Conservation (phyloP, 2,113 vertebrate genomes). For the Falcunculus frontatus region DNA sequence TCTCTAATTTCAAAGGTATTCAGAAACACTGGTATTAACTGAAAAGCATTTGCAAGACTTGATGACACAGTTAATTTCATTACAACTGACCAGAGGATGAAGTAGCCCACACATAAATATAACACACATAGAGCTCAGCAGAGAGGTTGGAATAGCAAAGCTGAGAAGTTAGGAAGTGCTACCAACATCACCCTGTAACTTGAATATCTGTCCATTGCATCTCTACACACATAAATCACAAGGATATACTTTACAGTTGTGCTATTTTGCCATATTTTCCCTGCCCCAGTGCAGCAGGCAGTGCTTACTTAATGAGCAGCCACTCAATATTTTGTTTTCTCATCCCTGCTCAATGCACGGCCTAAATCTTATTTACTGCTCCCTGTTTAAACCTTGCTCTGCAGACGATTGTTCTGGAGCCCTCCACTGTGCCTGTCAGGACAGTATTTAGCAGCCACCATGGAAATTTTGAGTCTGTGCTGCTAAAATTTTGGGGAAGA, state of each 20-base stretch:
- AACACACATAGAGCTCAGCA: neutral
- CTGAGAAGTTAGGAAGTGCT: neutral
- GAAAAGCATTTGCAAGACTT: neutral
- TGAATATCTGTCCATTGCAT: neutral
- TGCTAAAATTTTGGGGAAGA: neutral
- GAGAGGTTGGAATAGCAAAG: neutral
- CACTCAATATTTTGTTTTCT: neutral
- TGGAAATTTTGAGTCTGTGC: neutral
- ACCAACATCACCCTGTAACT: neutral
- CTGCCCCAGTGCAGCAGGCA: neutral
- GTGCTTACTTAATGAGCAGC: neutral
- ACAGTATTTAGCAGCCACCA: neutral
- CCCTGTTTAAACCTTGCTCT: neutral
- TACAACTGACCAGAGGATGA: neutral
- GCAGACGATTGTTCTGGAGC: neutral
- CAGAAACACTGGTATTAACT: neutral
- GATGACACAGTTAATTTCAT: neutral
- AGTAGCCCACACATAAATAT: neutral
- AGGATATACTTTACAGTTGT: neutral
- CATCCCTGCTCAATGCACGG: neutral
- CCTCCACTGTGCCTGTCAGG: neutral
- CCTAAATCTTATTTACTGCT: neutral
- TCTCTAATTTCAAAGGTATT: conserved; percentile 1
- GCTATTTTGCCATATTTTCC: neutral
- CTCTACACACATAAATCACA: neutral